Evolutionary conservation across 1,140 invertebrate genomes (phyloP).

Genomic region (Pentalonia nigronervosa): DNA sequence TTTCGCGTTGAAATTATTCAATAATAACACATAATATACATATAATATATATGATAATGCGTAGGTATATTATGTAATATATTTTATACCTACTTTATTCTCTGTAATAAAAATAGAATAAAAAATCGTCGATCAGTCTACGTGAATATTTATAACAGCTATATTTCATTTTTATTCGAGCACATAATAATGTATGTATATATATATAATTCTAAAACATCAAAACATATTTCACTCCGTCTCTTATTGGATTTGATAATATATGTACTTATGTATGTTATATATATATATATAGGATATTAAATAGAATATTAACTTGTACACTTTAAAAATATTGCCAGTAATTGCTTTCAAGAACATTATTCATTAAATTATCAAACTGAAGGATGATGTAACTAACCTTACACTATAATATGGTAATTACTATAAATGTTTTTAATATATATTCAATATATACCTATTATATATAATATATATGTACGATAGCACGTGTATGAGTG

Average conservation of each 20-base stretch:
- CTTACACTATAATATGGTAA: conserved; percentile 20
- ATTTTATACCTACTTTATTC: background rate
- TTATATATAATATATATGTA: background rate
- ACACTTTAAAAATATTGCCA: conserved; percentile 1
- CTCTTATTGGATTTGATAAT: background rate
- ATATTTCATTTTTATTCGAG: conserved; percentile 4
- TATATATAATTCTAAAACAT: background rate
- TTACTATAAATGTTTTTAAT: background rate
- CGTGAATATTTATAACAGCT: background rate
- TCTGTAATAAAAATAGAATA: background rate
- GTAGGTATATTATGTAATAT: background rate
- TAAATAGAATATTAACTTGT: background rate
- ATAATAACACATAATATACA: background rate
- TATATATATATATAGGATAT: too few relatives aligned
- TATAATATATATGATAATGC: background rate
- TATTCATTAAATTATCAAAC: conserved; percentile 42
- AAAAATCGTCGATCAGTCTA: background rate
- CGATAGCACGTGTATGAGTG: background rate
- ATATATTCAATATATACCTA: background rate
- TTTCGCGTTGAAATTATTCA: background rate
- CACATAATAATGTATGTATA: background rate
- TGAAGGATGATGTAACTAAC: conserved; percentile 22
- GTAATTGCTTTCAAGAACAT: conserved; percentile 35
- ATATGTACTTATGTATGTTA: background rate
- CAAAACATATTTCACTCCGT: conserved; percentile 4